A percentile compares a stretch with the other conserved stretches of the same genome.
Conservation (phyloP, 2,797 vertebrate genomes). For the Parambassis ranga region DNA sequence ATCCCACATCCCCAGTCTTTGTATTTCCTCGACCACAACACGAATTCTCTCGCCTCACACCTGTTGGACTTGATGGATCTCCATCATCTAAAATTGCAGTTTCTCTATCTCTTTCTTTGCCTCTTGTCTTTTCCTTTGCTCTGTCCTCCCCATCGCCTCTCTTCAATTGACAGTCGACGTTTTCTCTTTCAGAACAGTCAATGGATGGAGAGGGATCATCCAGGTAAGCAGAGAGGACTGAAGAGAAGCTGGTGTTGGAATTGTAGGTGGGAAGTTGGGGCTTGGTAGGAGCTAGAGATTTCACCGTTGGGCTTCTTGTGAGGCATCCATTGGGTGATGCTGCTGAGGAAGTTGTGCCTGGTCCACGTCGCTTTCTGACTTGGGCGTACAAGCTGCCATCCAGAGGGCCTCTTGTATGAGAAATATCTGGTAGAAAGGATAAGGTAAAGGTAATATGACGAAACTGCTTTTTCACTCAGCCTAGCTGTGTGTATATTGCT, state of each 20-base stretch:
- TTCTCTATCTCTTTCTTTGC: conserved; percentile 79
- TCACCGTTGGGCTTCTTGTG: conserved; percentile 65
- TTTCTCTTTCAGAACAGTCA: conserved; percentile 62
- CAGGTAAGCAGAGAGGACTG: conserved; percentile 69
- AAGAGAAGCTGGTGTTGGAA: conserved; percentile 74
- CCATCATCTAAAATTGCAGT: conserved; percentile 88
- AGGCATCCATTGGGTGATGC: conserved; percentile 71
- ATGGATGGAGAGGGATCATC: conserved; percentile 50
- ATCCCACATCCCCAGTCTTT: conserved; percentile 50
- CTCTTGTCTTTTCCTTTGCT: conserved; percentile 53
- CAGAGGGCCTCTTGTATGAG: conserved; percentile 87
- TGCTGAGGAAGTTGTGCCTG: conserved; percentile 58
- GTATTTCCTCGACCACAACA: conserved; percentile 37
- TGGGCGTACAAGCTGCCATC: conserved; percentile 93
- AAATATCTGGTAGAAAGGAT: conserved; percentile 75
- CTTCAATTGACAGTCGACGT: conserved; percentile 17
- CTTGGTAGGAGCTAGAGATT: conserved; percentile 49
- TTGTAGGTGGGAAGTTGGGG: conserved; percentile 69
- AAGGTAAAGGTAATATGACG: neutral
- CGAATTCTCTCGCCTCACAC: conserved; percentile 43
- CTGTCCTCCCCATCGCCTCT: conserved; percentile 24
- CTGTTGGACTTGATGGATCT: conserved; percentile 35
- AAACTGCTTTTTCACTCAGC: neutral
- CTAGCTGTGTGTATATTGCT: conserved; percentile 27
- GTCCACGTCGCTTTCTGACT: conserved; percentile 83